A percentile compares a stretch with the other conserved stretches of the same genome.
These are phyloP conservation scores for Selenia dentaria DNA, from an alignment of 2,888 invertebrate species.

Conservation along the genomic window DNA sequence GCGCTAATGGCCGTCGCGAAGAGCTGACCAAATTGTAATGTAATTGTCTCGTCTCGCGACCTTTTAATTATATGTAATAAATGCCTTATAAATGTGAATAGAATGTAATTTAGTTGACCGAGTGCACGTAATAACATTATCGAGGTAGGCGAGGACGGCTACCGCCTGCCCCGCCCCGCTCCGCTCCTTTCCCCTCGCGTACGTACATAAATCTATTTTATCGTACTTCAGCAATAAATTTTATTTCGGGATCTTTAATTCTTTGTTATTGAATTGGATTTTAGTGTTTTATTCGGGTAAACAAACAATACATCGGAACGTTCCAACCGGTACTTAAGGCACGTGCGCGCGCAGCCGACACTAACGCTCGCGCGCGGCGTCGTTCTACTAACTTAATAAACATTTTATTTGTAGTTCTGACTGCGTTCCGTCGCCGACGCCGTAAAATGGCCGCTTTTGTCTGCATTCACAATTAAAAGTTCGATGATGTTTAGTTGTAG, in stretches of 20 bases:
- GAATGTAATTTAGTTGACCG: conserved; percentile 59
- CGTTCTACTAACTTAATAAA: conserved; percentile 69
- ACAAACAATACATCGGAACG: conserved; percentile 81
- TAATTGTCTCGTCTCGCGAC: too few species aligned
- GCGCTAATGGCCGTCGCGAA: too few species aligned
- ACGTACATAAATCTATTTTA: conserved; percentile 84
- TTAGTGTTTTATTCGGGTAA: conserved; percentile 85
- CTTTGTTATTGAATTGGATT: conserved; percentile 85
- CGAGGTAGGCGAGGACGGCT: conserved; percentile 35
- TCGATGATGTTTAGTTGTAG: conserved; percentile 76
- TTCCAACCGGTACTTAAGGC: conserved; percentile 75
- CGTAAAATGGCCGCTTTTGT: conserved; percentile 67
- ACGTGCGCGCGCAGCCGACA: conserved; percentile 74
- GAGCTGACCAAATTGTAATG: too few species aligned
- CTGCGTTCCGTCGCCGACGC: conserved; percentile 57
- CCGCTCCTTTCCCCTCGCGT: conserved; percentile 30
- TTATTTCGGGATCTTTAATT: conserved; percentile 85
- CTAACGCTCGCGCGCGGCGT: conserved; percentile 60
- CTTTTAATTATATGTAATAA: too few species aligned
- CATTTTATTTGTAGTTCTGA: conserved; percentile 76
- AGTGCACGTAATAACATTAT: conserved; percentile 72
- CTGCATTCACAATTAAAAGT: conserved; percentile 80
- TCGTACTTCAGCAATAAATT: conserved; percentile 83
- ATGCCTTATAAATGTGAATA: too few species aligned
- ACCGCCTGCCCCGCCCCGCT: conserved; percentile 38